These are phyloP conservation scores for Benthosema pterotum DNA, from an alignment of 2,797 vertebrate genomes.

Conservation along the genomic window DNA sequence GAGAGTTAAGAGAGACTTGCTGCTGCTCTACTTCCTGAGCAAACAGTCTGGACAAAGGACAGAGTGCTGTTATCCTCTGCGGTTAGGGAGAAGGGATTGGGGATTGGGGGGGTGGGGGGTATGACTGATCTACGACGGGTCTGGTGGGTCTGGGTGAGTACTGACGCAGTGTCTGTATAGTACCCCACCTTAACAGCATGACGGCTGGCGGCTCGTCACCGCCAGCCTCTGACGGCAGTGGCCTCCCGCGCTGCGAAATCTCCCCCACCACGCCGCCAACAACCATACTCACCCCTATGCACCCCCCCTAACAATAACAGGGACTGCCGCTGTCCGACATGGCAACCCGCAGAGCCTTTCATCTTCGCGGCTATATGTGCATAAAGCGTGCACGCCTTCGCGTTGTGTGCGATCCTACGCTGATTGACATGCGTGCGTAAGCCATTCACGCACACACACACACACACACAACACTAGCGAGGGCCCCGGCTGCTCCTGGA, in stretches of 20 bases:
- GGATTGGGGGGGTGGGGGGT: not conserved
- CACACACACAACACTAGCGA: constrained; percentile 23
- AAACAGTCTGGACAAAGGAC: not conserved
- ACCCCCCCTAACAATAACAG: constrained; percentile 60
- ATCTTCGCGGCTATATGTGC: constrained; percentile 47
- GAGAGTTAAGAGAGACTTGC: no score
- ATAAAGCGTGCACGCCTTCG: not conserved
- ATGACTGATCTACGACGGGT: constrained; percentile 16
- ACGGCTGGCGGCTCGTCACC: not conserved
- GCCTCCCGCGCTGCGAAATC: constrained; percentile 26
- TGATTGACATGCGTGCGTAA: constrained; percentile 1
- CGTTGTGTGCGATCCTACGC: not conserved
- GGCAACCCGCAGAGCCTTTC: constrained; percentile 68
- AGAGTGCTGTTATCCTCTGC: not conserved
- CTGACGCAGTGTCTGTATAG: constrained; percentile 4
- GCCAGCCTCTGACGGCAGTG: constrained; percentile 5
- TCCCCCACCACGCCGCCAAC: constrained; percentile 37
- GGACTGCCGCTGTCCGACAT: constrained; percentile 64
- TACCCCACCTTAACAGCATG: constrained; percentile 20
- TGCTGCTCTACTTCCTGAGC: not conserved
- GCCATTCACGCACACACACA: constrained; percentile 9
- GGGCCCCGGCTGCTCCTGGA: constrained; percentile 52
- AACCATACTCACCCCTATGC: constrained; percentile 50
- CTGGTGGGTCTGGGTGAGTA: constrained; percentile 13
- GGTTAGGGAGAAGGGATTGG: not conserved